Conservation (phyloP, 1,140 invertebrate species). For the Nasonia longicornis region DNA sequence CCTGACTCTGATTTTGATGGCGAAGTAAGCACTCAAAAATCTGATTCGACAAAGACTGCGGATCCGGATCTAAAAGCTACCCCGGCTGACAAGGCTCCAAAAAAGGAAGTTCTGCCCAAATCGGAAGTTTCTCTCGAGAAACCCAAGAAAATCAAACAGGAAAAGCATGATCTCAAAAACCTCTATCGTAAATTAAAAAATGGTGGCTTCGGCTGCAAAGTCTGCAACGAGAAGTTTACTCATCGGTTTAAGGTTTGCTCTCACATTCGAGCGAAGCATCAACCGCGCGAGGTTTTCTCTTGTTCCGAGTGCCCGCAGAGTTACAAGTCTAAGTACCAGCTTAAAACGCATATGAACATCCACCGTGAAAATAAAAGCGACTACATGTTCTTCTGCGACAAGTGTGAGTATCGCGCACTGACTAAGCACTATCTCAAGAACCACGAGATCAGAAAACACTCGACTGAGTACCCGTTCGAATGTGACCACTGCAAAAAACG, state of each 20-base stretch:
- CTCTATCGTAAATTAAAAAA: constrained; percentile 23
- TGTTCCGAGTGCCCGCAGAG: constrained; percentile 48
- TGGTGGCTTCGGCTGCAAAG: constrained; percentile 56
- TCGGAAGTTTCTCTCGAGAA: background rate
- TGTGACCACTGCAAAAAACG: constrained; percentile 69
- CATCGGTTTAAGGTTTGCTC: constrained; percentile 64
- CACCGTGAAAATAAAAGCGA: constrained; percentile 38
- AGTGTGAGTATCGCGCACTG: constrained; percentile 53
- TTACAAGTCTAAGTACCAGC: constrained; percentile 45
- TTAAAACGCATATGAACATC: constrained; percentile 14
- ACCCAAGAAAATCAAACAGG: background rate
- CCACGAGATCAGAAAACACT: constrained; percentile 55
- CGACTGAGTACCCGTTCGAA: constrained; percentile 62
- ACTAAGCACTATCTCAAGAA: constrained; percentile 49
- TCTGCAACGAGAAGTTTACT: constrained; percentile 55
- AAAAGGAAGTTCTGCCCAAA: background rate
- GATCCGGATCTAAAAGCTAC: background rate
- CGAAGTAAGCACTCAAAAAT: background rate
- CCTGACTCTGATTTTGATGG: background rate
- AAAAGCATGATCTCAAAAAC: constrained; percentile 3
- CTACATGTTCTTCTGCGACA: constrained; percentile 49
- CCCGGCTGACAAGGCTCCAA: background rate
- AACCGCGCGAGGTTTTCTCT: constrained; percentile 21
- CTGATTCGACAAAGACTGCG: background rate
- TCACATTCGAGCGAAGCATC: constrained; percentile 47